phyloP scores from a whole-genome alignment of 2,113 vertebrate species.

The Clarias gariepinus region DNA sequence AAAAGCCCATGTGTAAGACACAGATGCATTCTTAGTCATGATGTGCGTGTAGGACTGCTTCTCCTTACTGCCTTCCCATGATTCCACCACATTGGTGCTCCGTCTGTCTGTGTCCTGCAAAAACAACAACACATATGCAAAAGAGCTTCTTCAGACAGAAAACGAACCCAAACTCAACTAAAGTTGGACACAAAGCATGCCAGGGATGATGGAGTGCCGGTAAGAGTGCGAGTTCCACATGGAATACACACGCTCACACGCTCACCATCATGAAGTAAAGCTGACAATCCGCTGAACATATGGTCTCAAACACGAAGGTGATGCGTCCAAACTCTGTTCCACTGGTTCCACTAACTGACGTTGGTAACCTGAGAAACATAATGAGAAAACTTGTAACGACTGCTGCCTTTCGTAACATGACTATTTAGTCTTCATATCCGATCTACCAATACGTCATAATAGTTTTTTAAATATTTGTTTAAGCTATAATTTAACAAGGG shows the following conservation, averaged over 20 bases:
- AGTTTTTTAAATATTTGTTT: background rate
- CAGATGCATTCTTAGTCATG: conserved; percentile 89
- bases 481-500: background rate
- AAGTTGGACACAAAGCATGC: background rate
- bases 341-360: conserved; percentile 81
- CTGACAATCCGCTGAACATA: conserved; percentile 87
- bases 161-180: background rate
- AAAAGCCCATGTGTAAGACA: conserved; percentile 96
- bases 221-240: background rate
- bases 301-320: conserved; percentile 93
- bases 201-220: conserved; percentile 1
- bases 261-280: conserved; percentile 98
- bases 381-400: background rate
- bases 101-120: conserved; percentile 90
- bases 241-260: background rate
- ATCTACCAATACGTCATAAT: background rate
- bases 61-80: conserved; percentile 87
- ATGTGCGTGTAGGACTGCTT: conserved; percentile 89
- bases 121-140: conserved; percentile 34
- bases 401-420: too few relatives aligned
- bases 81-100: conserved; percentile 92
- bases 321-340: conserved; percentile 86
- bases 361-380: conserved; percentile 78
- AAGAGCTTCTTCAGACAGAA: background rate
- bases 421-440: background rate